phyloP scores from a whole-genome alignment of 2,113 vertebrate species.

The Phoenicopterus ruber region DNA sequence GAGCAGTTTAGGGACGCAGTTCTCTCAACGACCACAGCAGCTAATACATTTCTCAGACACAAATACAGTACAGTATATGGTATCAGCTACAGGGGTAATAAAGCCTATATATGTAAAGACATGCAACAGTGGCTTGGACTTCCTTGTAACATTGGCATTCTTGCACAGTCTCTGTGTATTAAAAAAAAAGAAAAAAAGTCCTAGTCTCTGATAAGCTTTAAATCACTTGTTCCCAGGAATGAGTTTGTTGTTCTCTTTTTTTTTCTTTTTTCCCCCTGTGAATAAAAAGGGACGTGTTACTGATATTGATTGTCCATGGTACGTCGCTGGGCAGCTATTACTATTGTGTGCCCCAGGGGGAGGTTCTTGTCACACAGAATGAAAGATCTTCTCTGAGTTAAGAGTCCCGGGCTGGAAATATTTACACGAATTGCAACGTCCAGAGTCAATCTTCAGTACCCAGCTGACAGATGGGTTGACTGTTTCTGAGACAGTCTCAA shows the following conservation, averaged over 20 bases:
- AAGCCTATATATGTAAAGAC: not conserved
- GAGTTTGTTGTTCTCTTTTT: not conserved
- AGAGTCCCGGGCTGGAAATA: not conserved
- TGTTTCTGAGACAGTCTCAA: not conserved
- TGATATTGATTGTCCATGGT: not conserved
- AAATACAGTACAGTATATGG: not conserved
- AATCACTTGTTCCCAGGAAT: not conserved
- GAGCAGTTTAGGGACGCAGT: not conserved
- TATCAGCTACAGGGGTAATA: not conserved
- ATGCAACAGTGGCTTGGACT: not conserved
- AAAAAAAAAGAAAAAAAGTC: not conserved
- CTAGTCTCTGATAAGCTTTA: not conserved
- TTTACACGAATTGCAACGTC: not conserved
- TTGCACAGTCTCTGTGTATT: not conserved
- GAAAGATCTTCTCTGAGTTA: not conserved
- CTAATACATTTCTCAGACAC: not conserved
- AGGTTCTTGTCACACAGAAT: not conserved
- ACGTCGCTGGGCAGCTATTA: not conserved
- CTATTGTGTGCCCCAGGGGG: not conserved
- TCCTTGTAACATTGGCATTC: not conserved
- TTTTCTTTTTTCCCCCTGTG: not conserved
- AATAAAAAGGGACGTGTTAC: not conserved
- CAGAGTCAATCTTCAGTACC: not conserved
- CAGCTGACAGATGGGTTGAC: not conserved
- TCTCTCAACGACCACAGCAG: not conserved